Evolutionary conservation across 2,888 invertebrate species (phyloP).

Genomic region (Caenorhabditis becei): DNA sequence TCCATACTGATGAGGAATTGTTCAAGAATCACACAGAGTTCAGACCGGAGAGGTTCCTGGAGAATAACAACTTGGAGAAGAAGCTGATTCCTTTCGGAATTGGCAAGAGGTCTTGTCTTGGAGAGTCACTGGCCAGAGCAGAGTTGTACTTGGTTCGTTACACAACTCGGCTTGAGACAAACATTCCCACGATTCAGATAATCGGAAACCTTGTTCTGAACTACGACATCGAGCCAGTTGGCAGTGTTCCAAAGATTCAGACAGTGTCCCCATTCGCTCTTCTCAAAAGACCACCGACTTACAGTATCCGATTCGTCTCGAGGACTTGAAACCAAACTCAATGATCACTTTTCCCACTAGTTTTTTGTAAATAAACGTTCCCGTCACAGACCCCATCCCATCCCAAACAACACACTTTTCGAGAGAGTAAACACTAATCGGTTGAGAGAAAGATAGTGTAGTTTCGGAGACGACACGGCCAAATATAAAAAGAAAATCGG

Average conservation of each 20-base stretch:
- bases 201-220: slow-evolving; percentile 41
- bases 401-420: not conserved
- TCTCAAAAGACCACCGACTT: slow-evolving; percentile 36
- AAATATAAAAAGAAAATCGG: slow-evolving; percentile 1
- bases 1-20: slow-evolving; percentile 47
- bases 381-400: slow-evolving; percentile 3
- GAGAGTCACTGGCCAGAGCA: slow-evolving; percentile 64
- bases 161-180: not conserved
- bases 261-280: slow-evolving; percentile 14
- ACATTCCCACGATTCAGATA: slow-evolving; percentile 27
- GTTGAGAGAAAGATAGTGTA: slow-evolving; percentile 6
- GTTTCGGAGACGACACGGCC: not conserved
- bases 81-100: slow-evolving; percentile 61
- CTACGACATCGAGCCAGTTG: slow-evolving; percentile 34
- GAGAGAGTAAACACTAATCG: slow-evolving; percentile 2
- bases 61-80: slow-evolving; percentile 50
- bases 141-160: slow-evolving; percentile 63
- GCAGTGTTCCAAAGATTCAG: slow-evolving; percentile 8
- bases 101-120: slow-evolving; percentile 65
- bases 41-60: slow-evolving; percentile 54
- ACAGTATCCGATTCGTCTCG: slow-evolving; percentile 20
- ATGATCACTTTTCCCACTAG: not conserved
- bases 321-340: too few relatives aligned
- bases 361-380: slow-evolving; percentile 5
- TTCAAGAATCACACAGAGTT: slow-evolving; percentile 46